Evolutionary conservation across 2,113 vertebrate species (phyloP).

Genomic region (Garra rufa): DNA sequence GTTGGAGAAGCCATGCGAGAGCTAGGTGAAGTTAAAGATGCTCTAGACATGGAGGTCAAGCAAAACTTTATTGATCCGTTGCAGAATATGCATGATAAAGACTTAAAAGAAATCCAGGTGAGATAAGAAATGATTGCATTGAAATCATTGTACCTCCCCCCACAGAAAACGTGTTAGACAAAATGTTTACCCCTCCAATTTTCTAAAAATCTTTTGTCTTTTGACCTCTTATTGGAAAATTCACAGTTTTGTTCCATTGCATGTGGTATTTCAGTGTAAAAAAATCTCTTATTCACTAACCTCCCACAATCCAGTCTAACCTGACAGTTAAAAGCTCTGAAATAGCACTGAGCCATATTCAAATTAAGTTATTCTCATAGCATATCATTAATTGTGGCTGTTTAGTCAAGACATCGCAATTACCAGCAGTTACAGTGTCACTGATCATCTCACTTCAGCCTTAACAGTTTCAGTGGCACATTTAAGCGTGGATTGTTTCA

Average conservation of each 20-base stretch:
- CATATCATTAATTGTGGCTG: background rate
- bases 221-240: background rate
- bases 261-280: background rate
- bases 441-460: background rate
- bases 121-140: background rate
- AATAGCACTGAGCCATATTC: background rate
- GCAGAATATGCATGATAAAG: constrained; percentile 97
- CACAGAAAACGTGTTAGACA: background rate
- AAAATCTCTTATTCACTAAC: background rate
- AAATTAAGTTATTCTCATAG: background rate
- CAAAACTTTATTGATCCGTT: constrained; percentile 98
- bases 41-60: constrained; percentile 97
- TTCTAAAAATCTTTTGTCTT: no score
- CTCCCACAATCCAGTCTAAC: background rate
- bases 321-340: background rate
- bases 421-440: background rate
- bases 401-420: background rate
- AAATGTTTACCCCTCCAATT: background rate
- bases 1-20: constrained; percentile 93
- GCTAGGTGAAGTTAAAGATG: constrained; percentile 95
- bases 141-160: background rate
- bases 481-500: background rate
- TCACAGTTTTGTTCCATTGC: background rate
- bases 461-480: background rate
- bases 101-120: constrained; percentile 97